These are phyloP conservation scores for Vicugna pacos DNA, from an alignment of 2,113 vertebrate species.

Conservation along the genomic window DNA sequence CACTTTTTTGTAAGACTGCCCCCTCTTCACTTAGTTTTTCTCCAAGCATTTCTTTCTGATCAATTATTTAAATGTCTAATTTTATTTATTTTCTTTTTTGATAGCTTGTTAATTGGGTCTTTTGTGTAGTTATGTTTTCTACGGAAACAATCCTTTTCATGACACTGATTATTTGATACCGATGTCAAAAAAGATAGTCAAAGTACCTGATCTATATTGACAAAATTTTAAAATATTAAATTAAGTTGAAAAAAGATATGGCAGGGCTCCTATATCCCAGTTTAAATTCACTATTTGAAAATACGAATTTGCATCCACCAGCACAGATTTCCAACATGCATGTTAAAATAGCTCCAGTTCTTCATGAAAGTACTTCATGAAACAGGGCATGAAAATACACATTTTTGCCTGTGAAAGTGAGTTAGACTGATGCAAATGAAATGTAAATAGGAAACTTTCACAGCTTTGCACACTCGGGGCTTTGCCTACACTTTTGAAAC, in stretches of 20 bases:
- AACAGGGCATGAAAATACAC: neutral
- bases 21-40: neutral
- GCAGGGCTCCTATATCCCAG: neutral
- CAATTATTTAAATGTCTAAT: constrained; percentile 15
- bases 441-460: neutral
- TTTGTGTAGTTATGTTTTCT: neutral
- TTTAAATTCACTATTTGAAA: neutral
- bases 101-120: neutral
- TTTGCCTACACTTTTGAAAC: neutral
- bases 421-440: neutral
- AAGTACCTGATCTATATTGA: neutral
- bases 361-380: neutral
- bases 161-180: neutral
- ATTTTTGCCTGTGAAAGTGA: neutral
- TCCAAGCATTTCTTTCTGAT: neutral
- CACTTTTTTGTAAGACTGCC: neutral
- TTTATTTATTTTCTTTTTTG: neutral
- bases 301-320: neutral
- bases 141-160: neutral
- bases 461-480: neutral
- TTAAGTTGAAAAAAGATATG: neutral
- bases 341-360: neutral
- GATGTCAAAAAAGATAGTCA: neutral
- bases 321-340: neutral
- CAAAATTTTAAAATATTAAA: constrained; percentile 7